phyloP scores from a whole-genome alignment of 2,113 vertebrate genomes.

The Mus pahari region DNA sequence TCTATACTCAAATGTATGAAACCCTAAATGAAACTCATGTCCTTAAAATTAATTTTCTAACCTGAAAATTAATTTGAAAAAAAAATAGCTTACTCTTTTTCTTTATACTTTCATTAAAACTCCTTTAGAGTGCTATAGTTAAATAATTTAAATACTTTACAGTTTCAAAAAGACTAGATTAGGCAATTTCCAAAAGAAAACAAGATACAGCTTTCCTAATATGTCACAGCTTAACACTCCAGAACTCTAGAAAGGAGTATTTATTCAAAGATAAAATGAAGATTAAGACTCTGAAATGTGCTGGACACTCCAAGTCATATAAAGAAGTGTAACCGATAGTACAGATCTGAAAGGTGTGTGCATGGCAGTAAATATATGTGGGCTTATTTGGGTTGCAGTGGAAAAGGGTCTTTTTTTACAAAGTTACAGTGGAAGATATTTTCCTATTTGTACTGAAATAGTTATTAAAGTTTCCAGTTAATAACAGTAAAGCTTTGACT shows the following conservation, averaged over 20 bases:
- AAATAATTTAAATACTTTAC: constrained; percentile 62
- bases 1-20: not conserved
- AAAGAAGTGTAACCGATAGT: not conserved
- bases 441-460: constrained; percentile 61
- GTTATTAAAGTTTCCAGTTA: constrained; percentile 54
- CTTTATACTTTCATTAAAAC: constrained; percentile 55
- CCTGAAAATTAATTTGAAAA: not conserved
- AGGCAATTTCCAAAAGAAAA: constrained; percentile 65
- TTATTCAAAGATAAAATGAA: constrained; percentile 44
- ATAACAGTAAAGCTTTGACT: constrained; percentile 60
- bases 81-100: constrained; percentile 31
- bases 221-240: constrained; percentile 49
- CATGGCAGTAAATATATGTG: constrained; percentile 37
- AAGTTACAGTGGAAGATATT: constrained; percentile 22
- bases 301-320: not conserved
- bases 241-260: constrained; percentile 33
- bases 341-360: constrained; percentile 13
- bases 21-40: not conserved
- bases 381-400: constrained; percentile 41
- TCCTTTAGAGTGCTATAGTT: constrained; percentile 43
- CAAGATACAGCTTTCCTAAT: constrained; percentile 47
- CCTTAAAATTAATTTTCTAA: not conserved
- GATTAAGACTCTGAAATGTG: constrained; percentile 48
- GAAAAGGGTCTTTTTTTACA: constrained; percentile 38
- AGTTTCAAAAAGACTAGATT: constrained; percentile 58